Evolutionary conservation across 2,888 invertebrate species (phyloP).

Genomic region (Yponomeuta cagnagella): DNA sequence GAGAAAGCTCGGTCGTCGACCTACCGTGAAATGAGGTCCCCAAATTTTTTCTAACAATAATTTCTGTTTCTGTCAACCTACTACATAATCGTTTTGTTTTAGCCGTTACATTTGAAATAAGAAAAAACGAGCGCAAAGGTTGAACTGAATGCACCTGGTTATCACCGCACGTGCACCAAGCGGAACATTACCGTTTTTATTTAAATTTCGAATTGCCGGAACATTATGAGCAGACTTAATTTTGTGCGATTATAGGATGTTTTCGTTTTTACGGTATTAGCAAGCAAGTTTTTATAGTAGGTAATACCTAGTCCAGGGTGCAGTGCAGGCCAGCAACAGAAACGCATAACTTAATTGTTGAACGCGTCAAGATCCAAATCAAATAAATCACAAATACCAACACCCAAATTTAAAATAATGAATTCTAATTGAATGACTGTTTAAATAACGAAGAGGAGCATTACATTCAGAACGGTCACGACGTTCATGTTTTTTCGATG

Average conservation of each 20-base stretch:
- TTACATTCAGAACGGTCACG: constrained; percentile 20
- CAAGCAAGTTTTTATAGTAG: no score
- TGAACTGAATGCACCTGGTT: constrained; percentile 43
- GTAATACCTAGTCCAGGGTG: no score
- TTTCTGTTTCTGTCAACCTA: neutral
- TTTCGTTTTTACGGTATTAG: no score
- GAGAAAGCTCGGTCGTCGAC: constrained; percentile 15
- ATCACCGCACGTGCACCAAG: constrained; percentile 45
- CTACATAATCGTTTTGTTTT: constrained; percentile 11
- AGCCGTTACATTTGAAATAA: constrained; percentile 22
- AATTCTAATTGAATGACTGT: constrained; percentile 52
- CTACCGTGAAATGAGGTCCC: constrained; percentile 20
- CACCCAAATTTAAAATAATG: constrained; percentile 60
- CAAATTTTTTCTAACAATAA: neutral
- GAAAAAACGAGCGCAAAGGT: constrained; percentile 17
- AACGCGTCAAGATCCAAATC: constrained; percentile 70
- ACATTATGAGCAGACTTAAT: constrained; percentile 26
- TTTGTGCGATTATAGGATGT: neutral
- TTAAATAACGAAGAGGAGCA: constrained; percentile 23
- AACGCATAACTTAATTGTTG: constrained; percentile 48
- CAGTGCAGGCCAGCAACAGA: neutral
- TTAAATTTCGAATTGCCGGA: constrained; percentile 45
- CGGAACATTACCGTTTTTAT: constrained; percentile 73
- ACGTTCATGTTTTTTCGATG: neutral
- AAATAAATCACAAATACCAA: constrained; percentile 55